Evolutionary conservation across 2,888 invertebrate genomes (phyloP), one percentile per base, ranked within the genome.

Genomic region (Chrysina gloriosa): DNA sequence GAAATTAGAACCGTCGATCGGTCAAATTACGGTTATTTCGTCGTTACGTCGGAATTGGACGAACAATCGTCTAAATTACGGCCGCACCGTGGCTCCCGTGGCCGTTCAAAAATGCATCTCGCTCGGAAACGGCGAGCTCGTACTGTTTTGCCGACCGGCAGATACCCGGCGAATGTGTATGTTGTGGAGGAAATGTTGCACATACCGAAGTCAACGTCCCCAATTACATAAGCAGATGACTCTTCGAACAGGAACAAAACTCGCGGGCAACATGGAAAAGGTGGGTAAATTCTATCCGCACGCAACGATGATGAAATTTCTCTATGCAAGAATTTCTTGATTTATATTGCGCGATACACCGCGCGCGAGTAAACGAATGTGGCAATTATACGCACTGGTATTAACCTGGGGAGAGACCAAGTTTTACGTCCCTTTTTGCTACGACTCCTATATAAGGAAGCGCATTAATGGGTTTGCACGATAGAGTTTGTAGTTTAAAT

Each of bases 191-290:
- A n/a, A n/a, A n/a, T 23, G 39, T 36, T 56, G 36, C 36, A 14
- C 21, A 29, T 5, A 39, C 3, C 39, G 39, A 29, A 66, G 66
- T 66, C 66, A 66, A 56, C 34, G 66, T 45, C 56, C 66, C 42
- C 47, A 58, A 66, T 58, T 66, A 66, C 56, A 47, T 34, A 66
- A 56, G 58, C 45, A 54, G 29, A 47, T 47, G 56, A 58, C 39
- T 58, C 58, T 58, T 45, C 11, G 56, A 48, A 7, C n/a, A 11
- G 45, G 34, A 58, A 47, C 56, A 31, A 66, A 45, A 56, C 27
- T 42, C 42, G 25, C 29, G 29, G 9, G 56, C 29, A 65, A 66
- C 66, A 66, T 66, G 66, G 56, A 66, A 66, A 31, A 66, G 66
- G 66, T 56, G 66, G 66, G 56, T 36, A 66, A 47, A 45, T 6